Evolutionary conservation across 2,888 invertebrate genomes (phyloP).

Genomic region (Creontiades dilutus): DNA sequence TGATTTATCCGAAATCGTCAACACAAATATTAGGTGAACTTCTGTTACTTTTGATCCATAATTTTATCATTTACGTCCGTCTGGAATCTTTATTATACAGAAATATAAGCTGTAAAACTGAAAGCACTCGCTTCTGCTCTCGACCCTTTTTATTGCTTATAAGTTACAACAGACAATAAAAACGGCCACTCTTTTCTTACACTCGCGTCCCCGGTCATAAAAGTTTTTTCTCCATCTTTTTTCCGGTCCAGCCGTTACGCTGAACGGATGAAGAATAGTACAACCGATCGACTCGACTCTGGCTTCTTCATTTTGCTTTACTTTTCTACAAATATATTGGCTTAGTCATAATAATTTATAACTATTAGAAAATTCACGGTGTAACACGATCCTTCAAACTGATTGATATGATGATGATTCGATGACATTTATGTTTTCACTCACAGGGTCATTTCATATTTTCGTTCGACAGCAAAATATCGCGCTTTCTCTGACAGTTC

Average conservation of each 20-base stretch:
- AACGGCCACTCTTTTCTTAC: no score
- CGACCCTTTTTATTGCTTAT: constrained; percentile 19
- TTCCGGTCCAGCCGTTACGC: not conserved
- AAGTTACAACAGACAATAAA: not conserved
- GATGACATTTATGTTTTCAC: no score
- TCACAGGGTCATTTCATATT: no score
- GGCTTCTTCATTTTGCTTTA: not conserved
- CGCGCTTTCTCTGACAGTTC: no score
- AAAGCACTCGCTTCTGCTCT: not conserved
- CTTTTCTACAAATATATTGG: not conserved
- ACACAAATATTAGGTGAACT: no score
- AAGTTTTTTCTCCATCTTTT: not conserved
- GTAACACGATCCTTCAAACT: no score
- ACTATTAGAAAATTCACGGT: no score
- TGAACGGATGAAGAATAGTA: not conserved
- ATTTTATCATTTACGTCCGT: not conserved
- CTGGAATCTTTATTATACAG: constrained; percentile 1
- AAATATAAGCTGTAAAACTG: not conserved
- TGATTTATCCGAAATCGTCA: no score
- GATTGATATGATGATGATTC: no score
- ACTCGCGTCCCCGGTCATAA: not conserved
- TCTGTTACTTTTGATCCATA: not conserved
- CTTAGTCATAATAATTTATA: no score
- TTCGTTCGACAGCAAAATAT: no score
- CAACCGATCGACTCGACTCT: not conserved